A percentile compares a stretch with the other conserved stretches of the same genome.
Evolutionary conservation across 2,888 invertebrate genomes (phyloP).

Genomic region (Pseudococcus jackbeardsleyi): DNA sequence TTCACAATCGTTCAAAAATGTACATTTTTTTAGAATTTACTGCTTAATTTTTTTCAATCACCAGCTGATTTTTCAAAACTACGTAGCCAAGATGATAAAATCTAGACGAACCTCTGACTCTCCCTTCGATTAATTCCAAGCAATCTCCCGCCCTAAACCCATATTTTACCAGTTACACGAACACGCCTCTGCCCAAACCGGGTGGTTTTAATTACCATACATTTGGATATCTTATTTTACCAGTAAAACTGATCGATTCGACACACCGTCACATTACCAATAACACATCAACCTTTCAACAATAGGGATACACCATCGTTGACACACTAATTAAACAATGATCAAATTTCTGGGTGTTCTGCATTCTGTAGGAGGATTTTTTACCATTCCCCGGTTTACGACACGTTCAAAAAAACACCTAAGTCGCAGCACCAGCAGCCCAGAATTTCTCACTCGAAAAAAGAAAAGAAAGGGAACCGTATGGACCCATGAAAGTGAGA

Average conservation of each 20-base stretch:
- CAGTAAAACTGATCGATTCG: conserved; percentile 11
- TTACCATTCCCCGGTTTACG: background rate
- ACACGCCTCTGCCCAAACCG: background rate
- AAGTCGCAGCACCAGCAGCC: background rate
- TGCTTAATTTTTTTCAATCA: no score
- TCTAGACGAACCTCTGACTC: no score
- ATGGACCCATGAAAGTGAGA: background rate
- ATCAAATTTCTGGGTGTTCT: conserved; percentile 22
- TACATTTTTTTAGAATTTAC: no score
- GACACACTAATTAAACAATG: conserved; percentile 21
- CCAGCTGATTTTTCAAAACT: no score
- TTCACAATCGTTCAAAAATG: no score
- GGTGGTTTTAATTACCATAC: conserved; percentile 48
- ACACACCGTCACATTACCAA: background rate
- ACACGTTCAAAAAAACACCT: background rate
- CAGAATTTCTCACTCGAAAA: background rate
- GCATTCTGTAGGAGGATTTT: background rate
- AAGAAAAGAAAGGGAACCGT: background rate
- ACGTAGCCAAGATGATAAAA: no score
- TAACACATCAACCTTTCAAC: background rate
- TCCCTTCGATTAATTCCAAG: no score
- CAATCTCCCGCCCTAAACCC: background rate
- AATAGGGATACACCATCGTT: background rate
- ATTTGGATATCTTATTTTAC: background rate
- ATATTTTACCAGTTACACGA: no score